Evolutionary conservation across 2,888 invertebrate species (phyloP), one percentile per base, ranked within the genome.

Genomic region (Tetragonula carbonaria): DNA sequence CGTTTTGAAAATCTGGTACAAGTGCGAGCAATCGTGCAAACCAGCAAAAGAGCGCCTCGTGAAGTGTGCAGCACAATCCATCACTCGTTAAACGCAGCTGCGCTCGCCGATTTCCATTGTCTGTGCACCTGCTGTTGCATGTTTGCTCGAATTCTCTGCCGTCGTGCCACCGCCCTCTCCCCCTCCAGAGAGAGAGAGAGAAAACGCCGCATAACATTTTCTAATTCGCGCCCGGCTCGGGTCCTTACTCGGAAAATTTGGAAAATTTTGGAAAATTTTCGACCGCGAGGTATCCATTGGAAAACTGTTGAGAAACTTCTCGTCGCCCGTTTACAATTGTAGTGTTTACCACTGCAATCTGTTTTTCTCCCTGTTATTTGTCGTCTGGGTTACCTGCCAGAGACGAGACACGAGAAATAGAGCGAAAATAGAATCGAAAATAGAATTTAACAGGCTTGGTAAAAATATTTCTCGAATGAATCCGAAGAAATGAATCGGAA

Each of bases 51-150:
- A 79, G 78, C 16, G 78, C 65, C 66, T 70, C 83, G 85, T 82
- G 76, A 87, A 80, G 78, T 79, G 79, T 71, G 81, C 70, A 85
- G 33, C 73, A 65, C 86, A 82, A 90, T 90, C 80, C 82, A 88
- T 91, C 90, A 86, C 88, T 84, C 86, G 86, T 90, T 89, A 85
- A 86, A 82, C 85, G 86, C 90, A 90, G 90, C 90, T 90, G 90
- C 90, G 85, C 86, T 78, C 82, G 53, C 79, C 84, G 86, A 86
- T 86, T 88, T 83, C 82, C 91, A 90, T 90, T 86, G 90, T 90
- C 82, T 83, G 78, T 84, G 86, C 90, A 90, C 85, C 90, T 90
- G 91, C 91, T 78, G 88, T 72, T 76, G 65, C 80, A 66, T 78
- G 90, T 86, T 90, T 70, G 77, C 74, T 73, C 75, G 82, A 82